A percentile compares a stretch with the other conserved stretches of the same genome.
These are phyloP conservation scores for Eilema depressum DNA, from an alignment of 2,888 invertebrate genomes.

Conservation along the genomic window DNA sequence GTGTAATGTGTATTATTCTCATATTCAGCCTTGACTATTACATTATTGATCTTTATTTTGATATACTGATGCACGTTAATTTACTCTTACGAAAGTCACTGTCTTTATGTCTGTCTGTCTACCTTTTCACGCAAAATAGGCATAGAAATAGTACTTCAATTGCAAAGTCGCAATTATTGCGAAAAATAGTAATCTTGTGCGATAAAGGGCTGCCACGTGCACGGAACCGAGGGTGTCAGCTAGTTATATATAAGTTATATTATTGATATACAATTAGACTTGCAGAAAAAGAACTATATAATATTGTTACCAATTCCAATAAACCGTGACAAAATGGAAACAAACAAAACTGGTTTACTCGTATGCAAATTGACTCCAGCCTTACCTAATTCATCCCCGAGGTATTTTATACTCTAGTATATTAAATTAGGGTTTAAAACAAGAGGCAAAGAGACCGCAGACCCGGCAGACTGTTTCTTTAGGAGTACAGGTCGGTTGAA, in stretches of 20 bases:
- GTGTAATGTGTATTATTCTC: too few relatives aligned
- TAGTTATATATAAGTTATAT: neutral
- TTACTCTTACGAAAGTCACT: too few relatives aligned
- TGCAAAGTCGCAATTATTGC: neutral
- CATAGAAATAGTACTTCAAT: too few relatives aligned
- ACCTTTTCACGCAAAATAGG: neutral
- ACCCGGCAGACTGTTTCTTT: constrained; percentile 39
- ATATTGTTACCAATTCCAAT: neutral
- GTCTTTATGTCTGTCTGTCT: too few relatives aligned
- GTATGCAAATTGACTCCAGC: constrained; percentile 65
- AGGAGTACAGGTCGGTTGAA: constrained; percentile 48
- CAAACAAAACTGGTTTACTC: constrained; percentile 63
- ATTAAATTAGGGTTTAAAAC: constrained; percentile 58
- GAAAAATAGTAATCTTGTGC: neutral
- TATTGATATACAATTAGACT: neutral
- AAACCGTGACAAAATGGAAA: constrained; percentile 49
- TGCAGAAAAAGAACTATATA: too few relatives aligned
- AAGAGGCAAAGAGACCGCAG: constrained; percentile 35
- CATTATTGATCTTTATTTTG: too few relatives aligned
- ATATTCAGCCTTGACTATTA: too few relatives aligned
- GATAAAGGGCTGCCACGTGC: too few relatives aligned
- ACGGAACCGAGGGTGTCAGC: neutral
- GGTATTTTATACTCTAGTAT: constrained; percentile 53
- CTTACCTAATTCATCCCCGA: constrained; percentile 50
- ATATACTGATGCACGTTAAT: too few relatives aligned